phyloP scores from a whole-genome alignment of 1,140 invertebrate genomes.

The Lucilia cuprina region DNA sequence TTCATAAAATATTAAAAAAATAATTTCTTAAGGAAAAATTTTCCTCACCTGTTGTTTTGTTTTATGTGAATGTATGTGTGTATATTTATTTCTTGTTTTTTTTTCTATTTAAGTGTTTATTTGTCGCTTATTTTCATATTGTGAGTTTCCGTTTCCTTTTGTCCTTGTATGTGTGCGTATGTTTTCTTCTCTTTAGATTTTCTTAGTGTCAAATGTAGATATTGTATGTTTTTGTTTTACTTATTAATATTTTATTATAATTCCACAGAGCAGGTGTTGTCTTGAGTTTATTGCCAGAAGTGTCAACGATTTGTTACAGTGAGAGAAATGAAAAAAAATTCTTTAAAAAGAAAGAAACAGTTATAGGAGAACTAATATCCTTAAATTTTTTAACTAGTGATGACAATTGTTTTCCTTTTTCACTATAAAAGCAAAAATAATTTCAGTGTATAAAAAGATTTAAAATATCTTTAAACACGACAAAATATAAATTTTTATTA shows the following conservation, averaged over 20 bases:
- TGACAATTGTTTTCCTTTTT: no score
- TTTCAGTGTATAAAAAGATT: background rate
- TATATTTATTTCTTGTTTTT: background rate
- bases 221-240: background rate
- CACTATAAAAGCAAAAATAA: no score
- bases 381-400: no score
- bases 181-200: background rate
- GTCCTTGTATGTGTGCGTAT: background rate
- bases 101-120: constrained; percentile 16
- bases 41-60: constrained; percentile 14
- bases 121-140: constrained; percentile 28
- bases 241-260: constrained; percentile 32
- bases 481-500: background rate
- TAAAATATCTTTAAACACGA: background rate
- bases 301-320: constrained; percentile 30
- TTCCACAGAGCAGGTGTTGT: constrained; percentile 24
- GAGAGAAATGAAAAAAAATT: background rate
- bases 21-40: constrained; percentile 29
- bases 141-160: background rate
- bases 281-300: constrained; percentile 23
- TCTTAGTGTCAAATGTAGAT: background rate
- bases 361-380: no score
- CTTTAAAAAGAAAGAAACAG: no score
- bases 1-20: constrained; percentile 34
- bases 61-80: background rate